These are phyloP conservation scores for Atopsyche davidsoni DNA, from an alignment of 1,140 invertebrate genomes.

Conservation along the genomic window DNA sequence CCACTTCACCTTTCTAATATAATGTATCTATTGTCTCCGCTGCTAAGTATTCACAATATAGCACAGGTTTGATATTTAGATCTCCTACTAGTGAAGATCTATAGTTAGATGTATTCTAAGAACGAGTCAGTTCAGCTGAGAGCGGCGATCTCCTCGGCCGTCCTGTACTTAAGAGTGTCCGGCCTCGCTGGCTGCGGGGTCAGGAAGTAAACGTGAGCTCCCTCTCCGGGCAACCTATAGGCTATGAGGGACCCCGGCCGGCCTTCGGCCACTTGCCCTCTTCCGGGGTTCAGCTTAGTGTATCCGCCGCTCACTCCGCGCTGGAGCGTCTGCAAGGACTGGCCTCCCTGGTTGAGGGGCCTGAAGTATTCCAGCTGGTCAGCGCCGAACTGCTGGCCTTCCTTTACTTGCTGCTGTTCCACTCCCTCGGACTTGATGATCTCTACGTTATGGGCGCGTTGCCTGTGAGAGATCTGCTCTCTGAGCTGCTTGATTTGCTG, in stretches of 20 bases:
- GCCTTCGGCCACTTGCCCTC: conserved; percentile 41
- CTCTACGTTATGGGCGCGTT: conserved; percentile 23
- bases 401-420: conserved; percentile 10
- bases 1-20: too few species aligned
- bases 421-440: conserved; percentile 25
- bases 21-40: too few species aligned
- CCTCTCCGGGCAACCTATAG: conserved; percentile 61
- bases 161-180: conserved; percentile 41
- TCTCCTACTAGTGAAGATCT: too few species aligned
- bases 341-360: background rate
- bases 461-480: conserved; percentile 21
- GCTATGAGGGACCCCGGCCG: conserved; percentile 55
- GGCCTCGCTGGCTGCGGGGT: conserved; percentile 57
- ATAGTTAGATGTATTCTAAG: too few species aligned
- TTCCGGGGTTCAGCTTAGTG: conserved; percentile 18
- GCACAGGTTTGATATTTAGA: too few species aligned
- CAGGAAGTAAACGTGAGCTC: conserved; percentile 69
- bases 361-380: conserved; percentile 21
- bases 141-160: conserved; percentile 43
- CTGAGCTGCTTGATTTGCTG: conserved; percentile 17
- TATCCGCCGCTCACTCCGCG: conserved; percentile 9
- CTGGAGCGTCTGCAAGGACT: conserved; percentile 8
- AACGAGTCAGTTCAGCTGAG: conserved; percentile 21
- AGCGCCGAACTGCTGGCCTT: conserved; percentile 17
- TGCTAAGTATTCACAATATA: too few species aligned